A percentile compares a stretch with the other conserved stretches of the same genome.
These are phyloP conservation scores for Drosophila robusta DNA, from an alignment of 2,888 invertebrate species.

Conservation along the genomic window DNA sequence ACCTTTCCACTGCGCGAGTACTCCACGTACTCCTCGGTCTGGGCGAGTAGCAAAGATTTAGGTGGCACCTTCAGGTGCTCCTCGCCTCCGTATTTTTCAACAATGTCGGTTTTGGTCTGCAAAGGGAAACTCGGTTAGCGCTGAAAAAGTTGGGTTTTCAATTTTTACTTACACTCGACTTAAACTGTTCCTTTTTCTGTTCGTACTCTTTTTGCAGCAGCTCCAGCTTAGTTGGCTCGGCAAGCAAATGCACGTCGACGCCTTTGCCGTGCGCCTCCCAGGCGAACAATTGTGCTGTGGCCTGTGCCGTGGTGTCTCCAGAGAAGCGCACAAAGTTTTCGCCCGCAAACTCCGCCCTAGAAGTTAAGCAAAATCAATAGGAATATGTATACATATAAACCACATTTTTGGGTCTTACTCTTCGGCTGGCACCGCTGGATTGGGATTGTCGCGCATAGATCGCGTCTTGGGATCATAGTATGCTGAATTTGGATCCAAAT, in stretches of 20 bases:
- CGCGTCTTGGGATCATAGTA: constrained; percentile 99
- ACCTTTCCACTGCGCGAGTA: constrained; percentile 97
- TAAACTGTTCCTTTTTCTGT: constrained; percentile 94
- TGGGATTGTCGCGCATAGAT: constrained; percentile 99
- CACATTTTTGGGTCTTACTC: constrained; percentile 84
- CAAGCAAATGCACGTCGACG: constrained; percentile 97
- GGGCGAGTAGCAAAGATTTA: constrained; percentile 93
- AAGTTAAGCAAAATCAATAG: not conserved
- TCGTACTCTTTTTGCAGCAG: constrained; percentile 95
- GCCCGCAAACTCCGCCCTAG: constrained; percentile 91
- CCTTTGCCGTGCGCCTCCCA: constrained; percentile 98
- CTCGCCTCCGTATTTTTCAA: constrained; percentile 97
- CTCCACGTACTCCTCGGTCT: constrained; percentile 97
- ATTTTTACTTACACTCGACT: constrained; percentile 86
- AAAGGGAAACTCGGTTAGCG: constrained; percentile 1
- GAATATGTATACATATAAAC: not conserved
- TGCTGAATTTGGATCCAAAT: constrained; percentile 98
- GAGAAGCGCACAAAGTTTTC: constrained; percentile 98
- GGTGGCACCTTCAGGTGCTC: constrained; percentile 96
- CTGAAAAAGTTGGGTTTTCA: too few relatives aligned
- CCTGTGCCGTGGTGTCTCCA: constrained; percentile 96
- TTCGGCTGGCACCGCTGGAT: constrained; percentile 87
- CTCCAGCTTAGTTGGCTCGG: constrained; percentile 99
- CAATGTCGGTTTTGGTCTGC: constrained; percentile 92
- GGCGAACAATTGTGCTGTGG: constrained; percentile 96